A percentile compares a stretch with the other conserved stretches of the same genome.
Evolutionary conservation across 2,888 invertebrate genomes (phyloP).

Genomic region (Capitulum mitella): DNA sequence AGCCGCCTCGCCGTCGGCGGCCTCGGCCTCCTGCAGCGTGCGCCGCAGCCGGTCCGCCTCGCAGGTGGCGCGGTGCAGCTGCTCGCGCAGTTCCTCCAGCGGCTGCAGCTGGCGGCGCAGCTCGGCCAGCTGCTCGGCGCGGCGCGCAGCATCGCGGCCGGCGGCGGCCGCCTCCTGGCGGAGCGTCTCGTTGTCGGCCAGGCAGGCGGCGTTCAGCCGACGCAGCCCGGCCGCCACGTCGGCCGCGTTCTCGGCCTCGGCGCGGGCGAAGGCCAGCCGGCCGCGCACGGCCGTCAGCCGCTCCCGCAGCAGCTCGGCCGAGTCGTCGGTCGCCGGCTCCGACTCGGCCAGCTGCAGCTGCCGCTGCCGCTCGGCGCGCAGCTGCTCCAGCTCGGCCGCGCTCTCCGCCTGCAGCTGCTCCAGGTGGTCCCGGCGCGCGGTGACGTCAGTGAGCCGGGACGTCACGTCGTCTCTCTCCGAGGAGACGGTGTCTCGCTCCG

Average conservation of each 20-base stretch:
- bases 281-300: not conserved
- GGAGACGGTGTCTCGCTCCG: not conserved
- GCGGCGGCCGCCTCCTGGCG: not conserved
- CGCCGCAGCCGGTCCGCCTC: not conserved
- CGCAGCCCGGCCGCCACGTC: not conserved
- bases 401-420: not conserved
- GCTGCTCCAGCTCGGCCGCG: not conserved
- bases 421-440: not conserved
- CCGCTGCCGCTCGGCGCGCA: not conserved
- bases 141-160: not conserved
- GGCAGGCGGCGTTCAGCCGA: not conserved
- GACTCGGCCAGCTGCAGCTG: constrained; percentile 1
- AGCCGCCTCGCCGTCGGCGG: not conserved
- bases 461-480: not conserved
- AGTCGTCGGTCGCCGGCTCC: not conserved
- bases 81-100: not conserved
- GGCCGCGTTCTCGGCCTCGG: not conserved
- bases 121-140: not conserved
- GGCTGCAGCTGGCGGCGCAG: not conserved
- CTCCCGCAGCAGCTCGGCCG: not conserved
- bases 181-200: not conserved
- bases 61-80: not conserved
- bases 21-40: not conserved
- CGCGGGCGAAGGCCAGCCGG: not conserved
- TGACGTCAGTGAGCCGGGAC: not conserved